Base-by-base conservation (phyloP, 2,113 vertebrate genomes). In the Protomyctophum bolini region DNA sequence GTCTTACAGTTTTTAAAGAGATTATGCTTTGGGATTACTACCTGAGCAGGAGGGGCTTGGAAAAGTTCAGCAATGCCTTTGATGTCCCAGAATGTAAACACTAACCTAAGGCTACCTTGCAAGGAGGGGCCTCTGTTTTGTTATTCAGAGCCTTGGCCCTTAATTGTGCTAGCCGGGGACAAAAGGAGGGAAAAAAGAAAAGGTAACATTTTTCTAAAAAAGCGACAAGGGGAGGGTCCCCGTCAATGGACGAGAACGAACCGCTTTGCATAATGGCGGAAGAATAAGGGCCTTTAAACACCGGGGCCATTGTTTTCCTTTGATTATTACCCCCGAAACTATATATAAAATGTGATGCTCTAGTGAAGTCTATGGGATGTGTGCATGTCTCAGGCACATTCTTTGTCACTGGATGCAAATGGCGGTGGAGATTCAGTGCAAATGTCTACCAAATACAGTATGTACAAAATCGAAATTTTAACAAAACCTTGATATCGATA, bases 51-150 rank as follows among this genome's bases (percentile, higher is more conserved):
- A 90, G 80, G 81, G 85, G 79, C 89, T 88, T 63, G 72, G 79
- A 89, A 83, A 91, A 84, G 86, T 91, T 90, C 86, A 93, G 88
- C 88, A 91, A 91, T 92, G 91, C 85, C 86, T 94, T 93, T 93
- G 90, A 93, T 88, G 91, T 94, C 72, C 73, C 65, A 5, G 79
- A 86, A 84, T 77, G 85, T 90, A 85, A 91, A 91, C 89, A 91
- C 81, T 41, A 88, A 92, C 92, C 92, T 88, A 77, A 87, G 92
- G 93, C 92, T 87, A 90, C 84, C 83, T 85, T 80, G 83, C 73
- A 68, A 88, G 87, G 87, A 86, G 81, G 83, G 80, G 83, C 79
- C 74, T 65, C 74, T 62, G 86, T 88, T 92, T 93, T 93, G 92
- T 93, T 91, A 92, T 93, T 92, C 91, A 86, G 79, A 91, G 87